A percentile compares a stretch with the other conserved stretches of the same genome.
phyloP scores from a whole-genome alignment of 2,113 vertebrate genomes.

The Meleagris gallopavo region DNA sequence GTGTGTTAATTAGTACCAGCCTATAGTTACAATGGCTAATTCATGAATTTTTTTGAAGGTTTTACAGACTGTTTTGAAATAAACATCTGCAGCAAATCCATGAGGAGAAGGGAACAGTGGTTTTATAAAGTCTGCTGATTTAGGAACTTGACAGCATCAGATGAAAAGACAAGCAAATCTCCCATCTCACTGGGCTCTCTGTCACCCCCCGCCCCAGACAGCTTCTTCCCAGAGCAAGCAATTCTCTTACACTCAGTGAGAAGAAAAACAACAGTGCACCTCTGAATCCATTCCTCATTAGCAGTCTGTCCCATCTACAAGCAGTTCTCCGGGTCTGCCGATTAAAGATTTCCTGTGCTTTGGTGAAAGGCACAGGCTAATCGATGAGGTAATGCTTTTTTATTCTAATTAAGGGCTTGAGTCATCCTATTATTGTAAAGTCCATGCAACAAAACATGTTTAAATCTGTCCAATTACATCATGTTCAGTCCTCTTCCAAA shows the following conservation, averaged over 20 bases:
- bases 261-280: conserved; percentile 6
- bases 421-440: conserved; percentile 64
- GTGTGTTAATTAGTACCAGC: conserved; percentile 13
- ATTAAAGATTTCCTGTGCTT: conserved; percentile 67
- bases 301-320: conserved; percentile 37
- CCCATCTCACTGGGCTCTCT: not conserved
- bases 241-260: conserved; percentile 21
- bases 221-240: conserved; percentile 8
- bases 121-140: conserved; percentile 29
- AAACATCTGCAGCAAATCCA: conserved; percentile 6
- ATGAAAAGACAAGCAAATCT: conserved; percentile 12
- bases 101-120: conserved; percentile 3
- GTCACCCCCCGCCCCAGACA: not conserved
- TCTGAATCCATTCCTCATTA: conserved; percentile 53
- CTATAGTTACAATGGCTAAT: not conserved
- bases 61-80: too few relatives aligned
- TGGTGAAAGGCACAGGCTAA: conserved; percentile 40
- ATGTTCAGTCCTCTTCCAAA: conserved; percentile 27
- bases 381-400: conserved; percentile 71
- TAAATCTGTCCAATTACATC: conserved; percentile 56
- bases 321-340: not conserved
- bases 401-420: conserved; percentile 63
- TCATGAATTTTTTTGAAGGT: not conserved
- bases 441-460: conserved; percentile 59
- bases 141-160: conserved; percentile 17